Conservation (phyloP, 2,888 invertebrate species). For the Ornithoptera alexandrae region DNA sequence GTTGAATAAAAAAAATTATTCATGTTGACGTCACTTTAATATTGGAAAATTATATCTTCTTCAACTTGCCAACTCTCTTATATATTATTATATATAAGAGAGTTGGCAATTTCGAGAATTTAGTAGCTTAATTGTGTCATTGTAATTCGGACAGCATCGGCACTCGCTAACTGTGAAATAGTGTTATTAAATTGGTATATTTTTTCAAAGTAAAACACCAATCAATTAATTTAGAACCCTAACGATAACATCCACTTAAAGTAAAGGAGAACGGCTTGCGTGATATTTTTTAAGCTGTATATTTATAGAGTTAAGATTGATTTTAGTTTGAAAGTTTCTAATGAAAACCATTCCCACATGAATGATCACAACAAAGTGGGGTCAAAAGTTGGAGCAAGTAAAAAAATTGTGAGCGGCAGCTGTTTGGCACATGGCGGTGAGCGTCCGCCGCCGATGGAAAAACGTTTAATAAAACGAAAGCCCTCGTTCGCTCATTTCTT, state of each 20-base stretch:
- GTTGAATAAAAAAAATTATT: not conserved
- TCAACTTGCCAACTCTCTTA: too few relatives aligned
- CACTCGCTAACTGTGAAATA: not conserved
- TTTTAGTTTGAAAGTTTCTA: conserved; percentile 51
- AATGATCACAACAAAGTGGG: conserved; percentile 73
- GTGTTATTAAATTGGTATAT: conserved; percentile 28
- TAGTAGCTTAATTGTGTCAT: not conserved
- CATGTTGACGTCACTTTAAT: not conserved
- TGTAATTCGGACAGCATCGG: not conserved
- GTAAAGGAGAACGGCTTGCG: conserved; percentile 34
- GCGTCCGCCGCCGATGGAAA: conserved; percentile 46
- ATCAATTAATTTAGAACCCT: conserved; percentile 61
- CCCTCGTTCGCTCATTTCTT: conserved; percentile 48
- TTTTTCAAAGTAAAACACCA: conserved; percentile 43
- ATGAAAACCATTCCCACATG: conserved; percentile 73
- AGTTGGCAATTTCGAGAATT: not conserved
- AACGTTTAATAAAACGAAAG: conserved; percentile 59
- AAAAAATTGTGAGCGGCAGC: conserved; percentile 71
- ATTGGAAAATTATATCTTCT: not conserved
- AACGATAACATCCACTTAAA: conserved; percentile 56
- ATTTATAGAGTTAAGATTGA: conserved; percentile 47
- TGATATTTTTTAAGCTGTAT: conserved; percentile 47
- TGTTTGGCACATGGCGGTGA: conserved; percentile 63
- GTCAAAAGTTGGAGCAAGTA: conserved; percentile 74
- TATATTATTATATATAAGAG: not conserved